These are phyloP conservation scores for Limnephilus marmoratus DNA, from an alignment of 2,888 invertebrate genomes.

Conservation along the genomic window DNA sequence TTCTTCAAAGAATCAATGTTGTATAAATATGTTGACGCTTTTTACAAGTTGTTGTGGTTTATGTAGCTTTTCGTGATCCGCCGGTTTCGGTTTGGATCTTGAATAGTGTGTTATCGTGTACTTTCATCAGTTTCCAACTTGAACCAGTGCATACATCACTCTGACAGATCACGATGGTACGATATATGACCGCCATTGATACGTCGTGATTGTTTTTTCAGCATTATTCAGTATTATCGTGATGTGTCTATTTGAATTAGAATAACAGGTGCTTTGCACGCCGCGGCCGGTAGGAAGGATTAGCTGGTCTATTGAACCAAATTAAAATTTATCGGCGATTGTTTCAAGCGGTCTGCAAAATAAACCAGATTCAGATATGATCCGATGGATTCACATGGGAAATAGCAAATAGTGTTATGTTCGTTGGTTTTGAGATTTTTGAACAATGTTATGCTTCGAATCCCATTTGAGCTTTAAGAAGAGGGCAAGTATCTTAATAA, in stretches of 20 bases:
- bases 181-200: conserved; percentile 46
- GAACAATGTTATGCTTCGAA: too few species aligned
- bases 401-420: background rate
- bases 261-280: conserved; percentile 55
- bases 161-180: conserved; percentile 62
- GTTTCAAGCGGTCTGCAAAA: background rate
- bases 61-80: background rate
- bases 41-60: background rate
- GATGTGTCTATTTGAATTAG: conserved; percentile 52
- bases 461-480: too few species aligned
- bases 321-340: conserved; percentile 20
- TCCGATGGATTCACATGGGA: background rate
- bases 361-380: conserved; percentile 11
- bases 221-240: conserved; percentile 52
- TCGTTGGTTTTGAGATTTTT: background rate
- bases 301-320: background rate
- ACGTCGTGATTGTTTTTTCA: conserved; percentile 47
- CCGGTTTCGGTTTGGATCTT: background rate
- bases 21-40: background rate
- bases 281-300: conserved; percentile 28
- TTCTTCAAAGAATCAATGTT: background rate
- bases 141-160: conserved; percentile 56
- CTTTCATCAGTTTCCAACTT: conserved; percentile 59
- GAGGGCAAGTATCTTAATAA: too few species aligned
- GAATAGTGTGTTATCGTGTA: conserved; percentile 45